Evolutionary conservation across 1,140 invertebrate species (phyloP).

Genomic region (Panagrolaimus sp.): DNA sequence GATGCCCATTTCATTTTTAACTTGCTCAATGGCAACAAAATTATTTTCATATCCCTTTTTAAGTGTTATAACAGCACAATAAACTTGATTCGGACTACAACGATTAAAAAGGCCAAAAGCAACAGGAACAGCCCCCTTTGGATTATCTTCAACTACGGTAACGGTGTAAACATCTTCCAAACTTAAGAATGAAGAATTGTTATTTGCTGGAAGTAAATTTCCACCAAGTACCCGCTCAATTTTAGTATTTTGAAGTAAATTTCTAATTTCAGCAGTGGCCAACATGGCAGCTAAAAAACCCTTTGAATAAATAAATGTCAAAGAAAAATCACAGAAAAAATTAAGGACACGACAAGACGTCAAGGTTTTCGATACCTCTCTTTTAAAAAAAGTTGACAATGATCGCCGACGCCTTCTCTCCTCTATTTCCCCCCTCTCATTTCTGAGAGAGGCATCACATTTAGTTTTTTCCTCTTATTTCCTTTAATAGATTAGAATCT

Average conservation of each 20-base stretch:
- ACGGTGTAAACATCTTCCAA: slow-evolving; percentile 33
- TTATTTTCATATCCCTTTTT: slow-evolving; percentile 25
- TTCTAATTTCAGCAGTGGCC: slow-evolving; percentile 24
- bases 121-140: slow-evolving; percentile 24
- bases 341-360: slow-evolving; percentile 2
- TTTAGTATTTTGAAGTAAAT: slow-evolving; percentile 30
- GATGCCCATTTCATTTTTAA: slow-evolving; percentile 12
- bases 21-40: slow-evolving; percentile 36
- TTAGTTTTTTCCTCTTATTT: not conserved
- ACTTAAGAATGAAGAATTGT: slow-evolving; percentile 37
- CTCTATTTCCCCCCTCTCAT: not conserved
- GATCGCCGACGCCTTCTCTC: not conserved
- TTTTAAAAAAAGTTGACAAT: not conserved
- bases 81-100: slow-evolving; percentile 30
- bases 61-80: slow-evolving; percentile 30
- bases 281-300: slow-evolving; percentile 19
- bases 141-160: slow-evolving; percentile 33
- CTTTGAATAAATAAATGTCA: slow-evolving; percentile 2
- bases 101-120: slow-evolving; percentile 35
- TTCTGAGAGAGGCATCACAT: slow-evolving; percentile 2
- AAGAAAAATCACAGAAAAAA: slow-evolving; percentile 1
- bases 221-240: slow-evolving; percentile 22
- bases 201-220: slow-evolving; percentile 35
- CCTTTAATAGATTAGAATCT: not conserved
- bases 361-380: too few relatives aligned